Evolutionary conservation across 2,113 vertebrate genomes (phyloP).

Genomic region (Phrynosoma blainvillii): DNA sequence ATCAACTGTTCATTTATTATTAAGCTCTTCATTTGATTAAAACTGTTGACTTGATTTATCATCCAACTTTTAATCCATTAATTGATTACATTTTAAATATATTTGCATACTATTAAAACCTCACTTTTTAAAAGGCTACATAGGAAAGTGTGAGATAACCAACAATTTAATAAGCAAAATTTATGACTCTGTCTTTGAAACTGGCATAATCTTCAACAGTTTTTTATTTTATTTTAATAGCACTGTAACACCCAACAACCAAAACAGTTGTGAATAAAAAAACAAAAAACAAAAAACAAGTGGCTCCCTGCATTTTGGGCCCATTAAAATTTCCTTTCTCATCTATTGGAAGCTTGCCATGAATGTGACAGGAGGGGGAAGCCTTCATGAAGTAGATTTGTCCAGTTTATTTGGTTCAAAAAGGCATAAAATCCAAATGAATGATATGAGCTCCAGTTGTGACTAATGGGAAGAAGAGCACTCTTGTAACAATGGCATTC

Average conservation of each 20-base stretch:
- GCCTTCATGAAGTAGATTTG: background rate
- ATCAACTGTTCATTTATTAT: background rate
- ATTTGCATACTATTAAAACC: background rate
- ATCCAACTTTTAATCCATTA: background rate
- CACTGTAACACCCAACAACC: background rate
- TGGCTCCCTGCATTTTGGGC: background rate
- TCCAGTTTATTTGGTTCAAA: background rate
- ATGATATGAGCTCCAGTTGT: background rate
- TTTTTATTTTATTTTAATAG: background rate
- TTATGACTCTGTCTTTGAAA: background rate
- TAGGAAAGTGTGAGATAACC: background rate
- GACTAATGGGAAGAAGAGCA: background rate
- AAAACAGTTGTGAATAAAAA: background rate
- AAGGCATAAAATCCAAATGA: background rate
- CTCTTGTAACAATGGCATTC: background rate
- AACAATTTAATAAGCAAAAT: background rate
- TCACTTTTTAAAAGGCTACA: background rate
- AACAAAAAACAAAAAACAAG: background rate
- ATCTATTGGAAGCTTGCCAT: background rate
- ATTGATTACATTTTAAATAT: background rate
- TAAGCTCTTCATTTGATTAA: background rate
- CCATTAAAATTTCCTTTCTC: background rate
- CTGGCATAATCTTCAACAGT: background rate
- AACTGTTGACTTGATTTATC: background rate
- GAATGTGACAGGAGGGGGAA: background rate